Evolutionary conservation across 2,888 invertebrate genomes (phyloP).

Genomic region (Uloborus plumipes): DNA sequence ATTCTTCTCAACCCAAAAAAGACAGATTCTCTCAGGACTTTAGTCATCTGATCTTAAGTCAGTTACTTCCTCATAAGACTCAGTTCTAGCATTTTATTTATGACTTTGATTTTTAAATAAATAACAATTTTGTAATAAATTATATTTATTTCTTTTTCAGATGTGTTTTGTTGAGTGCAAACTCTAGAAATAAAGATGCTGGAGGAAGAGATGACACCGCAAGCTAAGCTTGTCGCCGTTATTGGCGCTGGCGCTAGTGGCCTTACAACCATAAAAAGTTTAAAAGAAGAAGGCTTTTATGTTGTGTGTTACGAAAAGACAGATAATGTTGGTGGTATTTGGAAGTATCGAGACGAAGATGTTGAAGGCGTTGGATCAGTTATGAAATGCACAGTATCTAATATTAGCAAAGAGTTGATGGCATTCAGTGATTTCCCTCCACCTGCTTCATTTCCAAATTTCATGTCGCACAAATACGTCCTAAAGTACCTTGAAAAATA

Average conservation of each 20-base stretch:
- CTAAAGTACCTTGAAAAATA: conserved; percentile 70
- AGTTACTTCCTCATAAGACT: no score
- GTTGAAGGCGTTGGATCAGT: conserved; percentile 69
- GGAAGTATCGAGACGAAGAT: conserved; percentile 68
- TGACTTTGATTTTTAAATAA: no score
- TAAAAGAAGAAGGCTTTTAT: conserved; percentile 70
- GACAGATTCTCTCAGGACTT: no score
- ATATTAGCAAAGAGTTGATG: conserved; percentile 71
- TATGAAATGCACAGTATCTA: conserved; percentile 71
- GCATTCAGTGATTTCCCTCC: conserved; percentile 72
- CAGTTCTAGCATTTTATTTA: no score
- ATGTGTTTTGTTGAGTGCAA: conserved; percentile 10
- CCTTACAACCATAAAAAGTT: conserved; percentile 71
- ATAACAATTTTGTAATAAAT: no score
- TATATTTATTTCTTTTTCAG: conserved; percentile 20
- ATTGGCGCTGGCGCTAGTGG: conserved; percentile 72
- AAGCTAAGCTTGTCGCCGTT: conserved; percentile 66
- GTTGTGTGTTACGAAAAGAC: conserved; percentile 71
- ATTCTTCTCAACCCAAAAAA: no score
- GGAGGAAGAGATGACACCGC: conserved; percentile 27
- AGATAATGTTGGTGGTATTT: conserved; percentile 70
- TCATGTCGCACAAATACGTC: conserved; percentile 71
- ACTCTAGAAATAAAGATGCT: conserved; percentile 5
- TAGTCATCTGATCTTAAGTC: no score
- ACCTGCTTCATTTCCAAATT: conserved; percentile 70